These are phyloP conservation scores for Drosophila anomelani DNA, from an alignment of 2,888 invertebrate genomes.

Conservation along the genomic window DNA sequence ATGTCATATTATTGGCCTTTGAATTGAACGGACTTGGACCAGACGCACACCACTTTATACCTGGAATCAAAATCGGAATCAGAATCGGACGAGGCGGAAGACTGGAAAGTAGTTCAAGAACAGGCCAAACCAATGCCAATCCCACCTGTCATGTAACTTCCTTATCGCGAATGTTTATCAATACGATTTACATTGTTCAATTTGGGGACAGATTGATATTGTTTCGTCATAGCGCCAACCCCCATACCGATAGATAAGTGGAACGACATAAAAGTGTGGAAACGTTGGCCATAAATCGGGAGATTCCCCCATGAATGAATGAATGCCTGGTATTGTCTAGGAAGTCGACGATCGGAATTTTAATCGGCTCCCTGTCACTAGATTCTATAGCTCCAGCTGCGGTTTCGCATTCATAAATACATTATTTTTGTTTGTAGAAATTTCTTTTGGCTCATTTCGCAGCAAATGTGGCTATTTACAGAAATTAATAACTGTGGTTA, in stretches of 20 bases:
- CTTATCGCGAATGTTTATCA: slow-evolving; percentile 45
- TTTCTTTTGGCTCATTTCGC: slow-evolving; percentile 8
- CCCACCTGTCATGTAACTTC: slow-evolving; percentile 39
- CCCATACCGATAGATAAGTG: slow-evolving; percentile 25
- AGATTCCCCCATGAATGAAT: slow-evolving; percentile 24
- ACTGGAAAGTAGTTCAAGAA: slow-evolving; percentile 49
- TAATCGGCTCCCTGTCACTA: slow-evolving; percentile 17
- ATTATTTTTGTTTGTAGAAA: slow-evolving; percentile 7
- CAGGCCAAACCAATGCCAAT: slow-evolving; percentile 29
- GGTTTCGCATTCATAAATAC: not conserved
- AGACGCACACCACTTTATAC: slow-evolving; percentile 6
- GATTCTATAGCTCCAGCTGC: not conserved
- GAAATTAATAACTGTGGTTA: slow-evolving; percentile 29
- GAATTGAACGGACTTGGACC: slow-evolving; percentile 21
- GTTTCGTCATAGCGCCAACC: slow-evolving; percentile 35
- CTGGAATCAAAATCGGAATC: slow-evolving; percentile 6
- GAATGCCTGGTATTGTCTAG: slow-evolving; percentile 30
- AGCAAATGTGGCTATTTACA: slow-evolving; percentile 12
- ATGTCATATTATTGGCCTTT: slow-evolving; percentile 71
- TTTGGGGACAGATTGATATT: slow-evolving; percentile 31
- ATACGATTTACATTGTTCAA: slow-evolving; percentile 47
- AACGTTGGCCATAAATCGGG: slow-evolving; percentile 31
- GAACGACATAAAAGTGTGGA: slow-evolving; percentile 10
- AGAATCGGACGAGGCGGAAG: slow-evolving; percentile 30
- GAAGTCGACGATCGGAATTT: slow-evolving; percentile 36